Conservation (phyloP, 1,140 invertebrate species). For the Lepidurus arcticus region DNA sequence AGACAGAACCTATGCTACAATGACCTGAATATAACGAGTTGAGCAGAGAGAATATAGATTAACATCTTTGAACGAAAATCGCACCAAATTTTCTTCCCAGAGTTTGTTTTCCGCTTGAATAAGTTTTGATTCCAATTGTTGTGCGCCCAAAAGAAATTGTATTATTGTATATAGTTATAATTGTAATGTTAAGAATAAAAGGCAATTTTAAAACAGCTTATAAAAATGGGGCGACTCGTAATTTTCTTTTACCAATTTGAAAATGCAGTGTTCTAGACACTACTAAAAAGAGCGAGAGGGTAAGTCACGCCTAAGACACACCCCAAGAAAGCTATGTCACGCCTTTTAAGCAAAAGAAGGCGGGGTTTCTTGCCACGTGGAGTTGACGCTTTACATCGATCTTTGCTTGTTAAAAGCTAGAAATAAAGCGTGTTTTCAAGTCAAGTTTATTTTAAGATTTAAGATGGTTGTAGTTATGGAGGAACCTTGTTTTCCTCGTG, state of each 20-base stretch:
- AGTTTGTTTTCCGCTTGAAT: not conserved
- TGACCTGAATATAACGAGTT: not conserved
- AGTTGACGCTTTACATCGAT: not conserved
- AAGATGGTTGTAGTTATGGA: not conserved
- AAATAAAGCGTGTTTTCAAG: not conserved
- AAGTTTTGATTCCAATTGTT: not conserved
- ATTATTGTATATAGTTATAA: slow-evolving; percentile 6
- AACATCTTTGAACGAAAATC: not conserved
- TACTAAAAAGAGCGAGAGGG: too few species aligned
- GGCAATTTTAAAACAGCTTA: not conserved
- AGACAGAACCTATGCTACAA: slow-evolving; percentile 31
- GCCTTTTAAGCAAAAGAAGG: not conserved
- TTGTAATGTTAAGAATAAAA: slow-evolving; percentile 8
- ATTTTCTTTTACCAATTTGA: too few species aligned
- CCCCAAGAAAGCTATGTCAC: too few species aligned
- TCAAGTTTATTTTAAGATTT: not conserved
- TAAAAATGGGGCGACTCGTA: too few species aligned
- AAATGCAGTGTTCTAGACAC: too few species aligned
- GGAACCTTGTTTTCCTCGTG: slow-evolving; percentile 1
- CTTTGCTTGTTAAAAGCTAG: not conserved
- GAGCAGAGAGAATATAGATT: not conserved
- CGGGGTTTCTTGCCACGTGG: not conserved
- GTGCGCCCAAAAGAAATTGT: not conserved
- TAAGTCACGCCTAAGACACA: too few species aligned
- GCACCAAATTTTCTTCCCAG: slow-evolving; percentile 14